phyloP scores from a whole-genome alignment of 2,797 vertebrate genomes.

The Lacerta agilis region DNA sequence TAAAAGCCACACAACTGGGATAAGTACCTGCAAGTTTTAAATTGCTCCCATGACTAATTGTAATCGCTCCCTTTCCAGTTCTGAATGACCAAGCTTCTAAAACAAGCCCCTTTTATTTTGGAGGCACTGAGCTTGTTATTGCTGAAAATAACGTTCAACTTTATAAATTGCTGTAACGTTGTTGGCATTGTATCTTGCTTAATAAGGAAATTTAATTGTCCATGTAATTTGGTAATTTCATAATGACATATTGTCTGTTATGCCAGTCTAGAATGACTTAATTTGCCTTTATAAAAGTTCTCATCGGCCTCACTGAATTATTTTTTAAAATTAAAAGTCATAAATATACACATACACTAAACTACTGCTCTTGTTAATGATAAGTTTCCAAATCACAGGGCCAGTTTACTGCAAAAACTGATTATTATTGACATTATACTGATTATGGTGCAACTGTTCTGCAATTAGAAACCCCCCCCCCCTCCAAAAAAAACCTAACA shows the following conservation, averaged over 20 bases:
- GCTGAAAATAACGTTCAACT: conserved; percentile 75
- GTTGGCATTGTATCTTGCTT: conserved; percentile 77
- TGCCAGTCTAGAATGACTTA: conserved; percentile 64
- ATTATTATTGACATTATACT: too few species aligned
- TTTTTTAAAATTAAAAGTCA: background rate
- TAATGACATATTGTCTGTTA: conserved; percentile 76
- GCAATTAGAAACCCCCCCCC: too few species aligned
- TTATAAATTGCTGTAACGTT: conserved; percentile 75
- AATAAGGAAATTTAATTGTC: conserved; percentile 83
- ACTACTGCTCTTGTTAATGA: too few species aligned
- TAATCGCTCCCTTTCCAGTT: conserved; percentile 78
- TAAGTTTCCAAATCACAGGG: too few species aligned
- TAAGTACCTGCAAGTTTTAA: conserved; percentile 76
- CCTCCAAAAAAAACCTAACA: background rate
- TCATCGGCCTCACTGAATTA: conserved; percentile 13
- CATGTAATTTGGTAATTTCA: conserved; percentile 82
- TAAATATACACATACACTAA: too few species aligned
- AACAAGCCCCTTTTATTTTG: conserved; percentile 75
- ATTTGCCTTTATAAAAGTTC: conserved; percentile 54
- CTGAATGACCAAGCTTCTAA: conserved; percentile 69
- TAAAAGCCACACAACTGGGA: conserved; percentile 72
- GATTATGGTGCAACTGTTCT: too few species aligned
- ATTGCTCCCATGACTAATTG: conserved; percentile 80
- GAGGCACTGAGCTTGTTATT: conserved; percentile 63
- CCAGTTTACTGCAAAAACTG: too few species aligned